Evolutionary conservation across 2,113 vertebrate genomes (phyloP), one percentile per base, ranked within the genome.

Genomic region (Leiothrix lutea): DNA sequence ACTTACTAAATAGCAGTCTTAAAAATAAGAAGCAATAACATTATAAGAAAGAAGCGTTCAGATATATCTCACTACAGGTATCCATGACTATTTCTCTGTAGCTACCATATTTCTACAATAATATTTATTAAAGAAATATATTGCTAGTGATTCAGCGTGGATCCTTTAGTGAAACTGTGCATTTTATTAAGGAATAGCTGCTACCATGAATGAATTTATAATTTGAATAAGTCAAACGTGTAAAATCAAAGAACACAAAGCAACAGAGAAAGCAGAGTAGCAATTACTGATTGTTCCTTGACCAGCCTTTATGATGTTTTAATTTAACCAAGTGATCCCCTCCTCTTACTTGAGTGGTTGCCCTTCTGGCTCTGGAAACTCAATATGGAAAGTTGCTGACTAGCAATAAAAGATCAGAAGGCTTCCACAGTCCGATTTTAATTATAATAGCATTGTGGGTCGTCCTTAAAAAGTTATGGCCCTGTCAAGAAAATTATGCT

Each of bases 1-100:
- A 57, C n/a, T 89, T 92, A 85, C 56, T 94, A 95, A 96, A 77
- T 58, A 86, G 35, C 64, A 95, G 77, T 45, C 28, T 74, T 86
- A 92, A 84, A 91, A 94, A 86, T 72, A 84, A 88, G 61, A 73
- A 50, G 28, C 9, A 66, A 45, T 48, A 80, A 40, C 18, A 56
- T 14, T 54, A 9, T 50, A 74, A 70, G 44, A 54, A 72, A 62
- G 26, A 80, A 78, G 9, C 47, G 7, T 56, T 86, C 33, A 50
- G 35, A 40, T 48, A 8, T 40, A 44, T 50, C 35, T 65, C 35
- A 73, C 20, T 15, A 51, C 44, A 69, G 42, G 16, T 75, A 45
- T 5, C 16, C 31, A 14, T 70, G 60, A 56, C 36, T 45, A 48
- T 47, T 72, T 88, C 5, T 40, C 24, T 67, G 11, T 17, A 66